These are phyloP conservation scores for human DNA, from an alignment of 2,113 vertebrate species.

Conservation along the genomic window GRCh38 chr7:115639501-115640000, in stretches of 20 bases:
- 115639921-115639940: neutral
- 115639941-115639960: neutral
- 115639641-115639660: neutral
- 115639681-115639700: neutral
- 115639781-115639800: neutral
- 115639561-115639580: neutral
- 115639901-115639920: neutral
- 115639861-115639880: neutral
- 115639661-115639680: neutral
- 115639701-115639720: neutral
- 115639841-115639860: neutral
- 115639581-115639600: neutral
- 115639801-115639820: neutral
- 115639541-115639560: neutral
- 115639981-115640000: neutral
- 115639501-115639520: conserved; percentile 3
- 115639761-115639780: neutral
- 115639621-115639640: neutral
- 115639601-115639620: neutral
- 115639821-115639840: neutral
- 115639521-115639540: neutral
- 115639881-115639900: neutral
- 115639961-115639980: neutral
- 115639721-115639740: neutral
- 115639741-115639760: neutral